Base-by-base conservation (phyloP, 2,888 invertebrate genomes). In the Oscheius onirici region DNA sequence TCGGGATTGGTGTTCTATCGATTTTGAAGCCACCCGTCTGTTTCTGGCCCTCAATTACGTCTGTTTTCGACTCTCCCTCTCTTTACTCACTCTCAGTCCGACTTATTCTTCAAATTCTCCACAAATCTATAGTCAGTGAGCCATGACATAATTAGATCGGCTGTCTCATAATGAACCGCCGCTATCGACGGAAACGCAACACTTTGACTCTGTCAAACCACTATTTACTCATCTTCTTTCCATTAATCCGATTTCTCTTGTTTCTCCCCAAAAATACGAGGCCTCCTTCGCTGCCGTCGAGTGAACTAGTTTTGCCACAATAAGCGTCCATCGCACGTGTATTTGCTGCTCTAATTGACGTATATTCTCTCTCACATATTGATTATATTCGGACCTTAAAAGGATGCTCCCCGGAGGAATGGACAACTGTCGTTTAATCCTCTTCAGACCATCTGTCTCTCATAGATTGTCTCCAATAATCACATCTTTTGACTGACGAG, bases 301-400 rank as follows among this genome's bases (percentile, higher is more conserved):
- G 58, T 58, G 58, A 40, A 58, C 58, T 40, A 58, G 58, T 58
- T 58, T 58, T 58, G 1, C 46, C 58, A 58, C 58, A 58, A 58
- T 58, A 58, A 41, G 22, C 58, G 17, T 41, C 40, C 15, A 20
- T 11, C 58, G 13, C 55, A 26, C 58, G 58, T 58, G 58, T 58
- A 40, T 40, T 40, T 58, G 58, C 34, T 58, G 41, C 58, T 58
- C 58, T 58, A 58, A 58, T 58, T 58, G 58, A 58, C 24, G 58
- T 58, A 24, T 58, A 17, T 58, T 55, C 22, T 55, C 55, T 24
- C 26, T n/a, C 55, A 28, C n/a, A n/a, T 55, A 55, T 55, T 26
- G 55, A 55, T 55, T 20, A 10, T 8, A 3, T 3, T 8, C 11
- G 15, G 46, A 5, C 8, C 3, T 46, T 24, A 34, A 34, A 34